Base-by-base conservation (phyloP, 2,888 invertebrate genomes). In the Eubasilissa splendida region DNA sequence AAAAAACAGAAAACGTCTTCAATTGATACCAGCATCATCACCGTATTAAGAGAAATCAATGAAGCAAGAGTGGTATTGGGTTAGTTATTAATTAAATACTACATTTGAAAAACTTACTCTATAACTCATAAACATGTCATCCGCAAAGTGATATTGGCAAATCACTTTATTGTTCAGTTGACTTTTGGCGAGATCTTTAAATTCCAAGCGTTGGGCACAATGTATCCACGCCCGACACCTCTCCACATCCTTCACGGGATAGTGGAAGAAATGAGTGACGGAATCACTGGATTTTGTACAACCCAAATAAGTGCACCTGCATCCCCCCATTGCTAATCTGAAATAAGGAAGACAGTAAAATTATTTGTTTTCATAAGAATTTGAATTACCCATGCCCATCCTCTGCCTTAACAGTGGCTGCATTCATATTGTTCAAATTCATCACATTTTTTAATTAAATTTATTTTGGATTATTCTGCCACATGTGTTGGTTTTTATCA, bases 231-330 rank as follows among this genome's bases (percentile, higher is more conserved):
- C 88, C 74, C 90, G 90, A 85, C 93, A 93, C 65, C 93, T 87
- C 56, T 90, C 86, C 85, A 89, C 90, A 80, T 93, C 91, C 86
- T 91, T 92, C 3, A 92, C 92, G 0, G 93, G 93, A 84, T 90
- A 93, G 85, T 93, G 93, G 84, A 93, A 93, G 87, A 93, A 91
- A 85, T 93, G 93, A 0, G 90, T 90, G 84, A 90, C 89, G 1
- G 88, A 88, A 86, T 90, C 90, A n/a, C 91, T 89, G 60, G 89
- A 88, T 54, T 88, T 87, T 65, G 86, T 88, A 84, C 93, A 93
- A 80, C 88, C 90, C 81, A 90, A 90, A 84, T 92, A 93, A 65
- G 91, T 88, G 85, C 93, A 93, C 10, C 91, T 89, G 84, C 92
- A 92, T 2, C 93, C 93, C 77, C 92, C 93, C 93, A 93, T 93